Conservation (phyloP, 2,797 vertebrate species). For the Scolopax bukidnonensis region DNA sequence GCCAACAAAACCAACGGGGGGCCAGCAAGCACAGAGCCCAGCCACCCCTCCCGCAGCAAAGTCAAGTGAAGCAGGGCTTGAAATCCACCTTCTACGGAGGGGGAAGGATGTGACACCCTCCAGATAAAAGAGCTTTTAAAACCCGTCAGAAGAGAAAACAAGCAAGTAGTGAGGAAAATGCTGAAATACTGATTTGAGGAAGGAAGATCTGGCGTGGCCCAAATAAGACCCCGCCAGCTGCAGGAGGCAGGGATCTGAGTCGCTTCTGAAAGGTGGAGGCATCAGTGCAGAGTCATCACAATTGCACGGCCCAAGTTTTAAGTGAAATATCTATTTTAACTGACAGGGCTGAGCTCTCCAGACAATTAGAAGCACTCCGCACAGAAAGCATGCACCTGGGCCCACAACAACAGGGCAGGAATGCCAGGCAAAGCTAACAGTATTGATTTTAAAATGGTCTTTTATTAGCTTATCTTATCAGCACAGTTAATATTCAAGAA, state of each 20-base stretch:
- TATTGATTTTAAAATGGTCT: constrained; percentile 55
- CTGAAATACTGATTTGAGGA: neutral
- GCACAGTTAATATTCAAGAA: constrained; percentile 66
- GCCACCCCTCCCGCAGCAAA: neutral
- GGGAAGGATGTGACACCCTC: neutral
- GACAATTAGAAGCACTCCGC: neutral
- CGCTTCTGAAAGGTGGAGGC: neutral
- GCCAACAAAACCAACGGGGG: neutral
- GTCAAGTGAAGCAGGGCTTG: neutral
- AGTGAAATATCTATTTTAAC: neutral
- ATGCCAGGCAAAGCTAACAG: constrained; percentile 39
- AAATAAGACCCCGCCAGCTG: neutral
- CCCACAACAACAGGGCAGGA: constrained; percentile 15
- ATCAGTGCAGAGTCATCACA: neutral
- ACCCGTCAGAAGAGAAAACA: neutral
- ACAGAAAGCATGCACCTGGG: neutral
- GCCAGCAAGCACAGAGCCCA: neutral
- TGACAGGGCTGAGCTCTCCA: neutral
- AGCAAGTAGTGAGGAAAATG: neutral
- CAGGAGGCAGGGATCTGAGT: neutral
- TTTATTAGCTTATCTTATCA: constrained; percentile 71
- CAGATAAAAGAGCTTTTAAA: neutral
- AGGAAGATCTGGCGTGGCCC: neutral
- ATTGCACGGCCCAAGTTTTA: neutral
- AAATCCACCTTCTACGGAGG: neutral